These are phyloP conservation scores for Drosophila paucipuncta DNA, from an alignment of 2,888 invertebrate genomes.

Conservation along the genomic window DNA sequence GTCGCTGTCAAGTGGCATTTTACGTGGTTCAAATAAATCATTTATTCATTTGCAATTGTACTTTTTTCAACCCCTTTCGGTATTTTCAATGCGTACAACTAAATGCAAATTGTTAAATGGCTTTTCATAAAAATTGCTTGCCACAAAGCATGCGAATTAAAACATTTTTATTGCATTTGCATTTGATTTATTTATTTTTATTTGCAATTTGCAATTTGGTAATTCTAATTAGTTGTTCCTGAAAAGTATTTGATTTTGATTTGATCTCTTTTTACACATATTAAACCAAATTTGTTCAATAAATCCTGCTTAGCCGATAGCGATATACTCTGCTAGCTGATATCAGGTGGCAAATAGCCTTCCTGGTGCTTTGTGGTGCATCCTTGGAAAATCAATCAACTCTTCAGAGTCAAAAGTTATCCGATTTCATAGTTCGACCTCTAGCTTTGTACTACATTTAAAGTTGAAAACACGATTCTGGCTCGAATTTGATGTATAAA, in stretches of 20 bases:
- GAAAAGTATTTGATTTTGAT: not conserved
- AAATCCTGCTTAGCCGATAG: not conserved
- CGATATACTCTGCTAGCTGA: not conserved
- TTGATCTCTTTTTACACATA: not conserved
- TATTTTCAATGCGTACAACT: not conserved
- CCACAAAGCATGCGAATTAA: slow-evolving; percentile 17
- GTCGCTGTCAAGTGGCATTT: slow-evolving; percentile 10
- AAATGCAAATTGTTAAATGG: slow-evolving; percentile 12
- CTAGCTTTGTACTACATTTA: not conserved
- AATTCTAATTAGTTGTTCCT: not conserved
- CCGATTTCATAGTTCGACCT: not conserved
- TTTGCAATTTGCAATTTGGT: not conserved
- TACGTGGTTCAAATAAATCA: slow-evolving; percentile 30
- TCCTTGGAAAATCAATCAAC: too few relatives aligned
- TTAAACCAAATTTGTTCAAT: not conserved
- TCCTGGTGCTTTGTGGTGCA: too few relatives aligned
- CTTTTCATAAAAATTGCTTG: slow-evolving; percentile 12
- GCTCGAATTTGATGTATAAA: not conserved
- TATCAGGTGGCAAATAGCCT: not conserved
- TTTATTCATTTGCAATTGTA: slow-evolving; percentile 32
- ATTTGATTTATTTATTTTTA: not conserved
- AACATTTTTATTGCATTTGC: not conserved
- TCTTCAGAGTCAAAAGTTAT: not conserved
- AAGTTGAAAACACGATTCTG: fast-evolving
- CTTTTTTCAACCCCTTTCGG: not conserved